Evolutionary conservation across 1,140 invertebrate species (phyloP).

Genomic region (Amphibalanus amphitrite): DNA sequence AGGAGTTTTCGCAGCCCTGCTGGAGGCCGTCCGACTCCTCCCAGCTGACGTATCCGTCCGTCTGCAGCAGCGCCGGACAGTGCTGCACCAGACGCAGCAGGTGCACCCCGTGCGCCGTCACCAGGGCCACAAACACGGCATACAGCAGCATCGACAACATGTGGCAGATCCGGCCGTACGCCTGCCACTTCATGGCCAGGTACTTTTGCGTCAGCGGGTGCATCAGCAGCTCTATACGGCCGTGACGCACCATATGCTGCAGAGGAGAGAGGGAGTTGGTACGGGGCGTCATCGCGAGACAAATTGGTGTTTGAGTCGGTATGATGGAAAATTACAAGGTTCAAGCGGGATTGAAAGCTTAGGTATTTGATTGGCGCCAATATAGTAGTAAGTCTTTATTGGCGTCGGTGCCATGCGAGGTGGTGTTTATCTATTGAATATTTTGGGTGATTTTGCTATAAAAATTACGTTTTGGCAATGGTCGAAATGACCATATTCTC

Average conservation of each 20-base stretch:
- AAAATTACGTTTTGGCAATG: no score
- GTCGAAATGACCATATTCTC: no score
- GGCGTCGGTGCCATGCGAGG: no score
- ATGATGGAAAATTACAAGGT: no score
- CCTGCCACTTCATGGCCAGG: conserved; percentile 65
- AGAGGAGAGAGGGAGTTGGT: no score
- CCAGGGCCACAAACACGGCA: conserved; percentile 46
- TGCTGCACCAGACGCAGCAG: conserved; percentile 11
- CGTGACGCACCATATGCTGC: conserved; percentile 47
- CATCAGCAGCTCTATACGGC: conserved; percentile 53
- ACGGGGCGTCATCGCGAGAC: no score
- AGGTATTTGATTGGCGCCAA: no score
- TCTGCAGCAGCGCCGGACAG: not conserved
- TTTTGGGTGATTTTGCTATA: no score
- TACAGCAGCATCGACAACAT: conserved; percentile 53
- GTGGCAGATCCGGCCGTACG: conserved; percentile 67
- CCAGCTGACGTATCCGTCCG: not conserved
- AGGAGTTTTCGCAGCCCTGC: not conserved
- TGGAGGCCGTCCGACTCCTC: not conserved
- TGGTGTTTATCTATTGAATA: no score
- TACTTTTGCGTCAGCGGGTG: conserved; percentile 66
- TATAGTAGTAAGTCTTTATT: no score
- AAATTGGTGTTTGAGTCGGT: no score
- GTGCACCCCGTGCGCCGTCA: conserved; percentile 46
- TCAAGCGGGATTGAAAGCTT: no score